These are phyloP conservation scores for Pterophyllum scalare DNA, from an alignment of 2,113 vertebrate genomes.

Conservation along the genomic window DNA sequence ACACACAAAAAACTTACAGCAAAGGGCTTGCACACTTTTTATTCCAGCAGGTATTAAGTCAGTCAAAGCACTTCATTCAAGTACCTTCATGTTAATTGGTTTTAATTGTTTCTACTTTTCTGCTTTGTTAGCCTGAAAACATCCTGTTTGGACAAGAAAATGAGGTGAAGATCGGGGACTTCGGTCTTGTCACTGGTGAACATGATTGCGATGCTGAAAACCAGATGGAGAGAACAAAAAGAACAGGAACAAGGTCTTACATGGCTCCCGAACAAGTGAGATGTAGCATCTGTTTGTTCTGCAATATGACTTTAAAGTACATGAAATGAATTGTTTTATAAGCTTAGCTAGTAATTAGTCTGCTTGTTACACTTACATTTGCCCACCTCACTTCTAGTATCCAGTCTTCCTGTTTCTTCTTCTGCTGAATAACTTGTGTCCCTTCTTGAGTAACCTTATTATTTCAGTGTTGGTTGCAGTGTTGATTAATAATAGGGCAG, in stretches of 20 bases:
- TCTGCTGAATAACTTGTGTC: background rate
- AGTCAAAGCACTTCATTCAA: background rate
- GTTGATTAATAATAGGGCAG: background rate
- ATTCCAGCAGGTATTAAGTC: too few species aligned
- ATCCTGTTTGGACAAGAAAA: conserved; percentile 83
- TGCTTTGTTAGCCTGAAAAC: conserved; percentile 83
- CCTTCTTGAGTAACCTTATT: background rate
- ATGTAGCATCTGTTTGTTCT: background rate
- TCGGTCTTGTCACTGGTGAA: conserved; percentile 84
- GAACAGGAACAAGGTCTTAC: conserved; percentile 58
- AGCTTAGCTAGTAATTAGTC: background rate
- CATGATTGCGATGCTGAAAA: conserved; percentile 17
- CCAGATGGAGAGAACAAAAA: conserved; percentile 63
- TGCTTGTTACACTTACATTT: background rate
- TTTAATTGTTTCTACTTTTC: background rate
- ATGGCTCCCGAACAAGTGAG: conserved; percentile 82
- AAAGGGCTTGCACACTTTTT: too few species aligned
- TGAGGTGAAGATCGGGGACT: conserved; percentile 90
- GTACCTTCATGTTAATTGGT: background rate
- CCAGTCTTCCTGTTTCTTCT: background rate
- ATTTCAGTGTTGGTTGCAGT: background rate
- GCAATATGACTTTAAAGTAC: background rate
- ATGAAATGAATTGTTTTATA: background rate
- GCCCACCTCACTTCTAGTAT: background rate
- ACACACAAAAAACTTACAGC: too few species aligned